Evolutionary conservation across 1,140 invertebrate genomes (phyloP).

Genomic region (Drosophila elegans): DNA sequence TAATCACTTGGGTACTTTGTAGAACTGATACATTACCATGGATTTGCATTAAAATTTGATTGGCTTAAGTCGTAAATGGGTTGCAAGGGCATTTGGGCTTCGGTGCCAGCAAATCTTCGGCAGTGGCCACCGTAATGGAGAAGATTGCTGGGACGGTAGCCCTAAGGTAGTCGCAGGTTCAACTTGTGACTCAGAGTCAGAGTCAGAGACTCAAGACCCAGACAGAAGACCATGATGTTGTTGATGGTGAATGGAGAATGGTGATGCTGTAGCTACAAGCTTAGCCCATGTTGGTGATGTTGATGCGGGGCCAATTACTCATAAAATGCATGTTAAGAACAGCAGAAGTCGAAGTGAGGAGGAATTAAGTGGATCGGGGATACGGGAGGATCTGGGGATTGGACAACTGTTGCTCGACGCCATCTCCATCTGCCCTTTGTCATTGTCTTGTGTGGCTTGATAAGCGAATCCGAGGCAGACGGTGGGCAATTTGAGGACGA

Average conservation of each 20-base stretch:
- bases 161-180: slow-evolving; percentile 54
- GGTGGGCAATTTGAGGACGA: slow-evolving; percentile 62
- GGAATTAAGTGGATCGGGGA: neutral
- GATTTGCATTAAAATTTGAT: neutral
- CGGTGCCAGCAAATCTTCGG: slow-evolving; percentile 5
- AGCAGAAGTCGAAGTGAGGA: slow-evolving; percentile 26
- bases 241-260: slow-evolving; percentile 25
- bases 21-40: neutral
- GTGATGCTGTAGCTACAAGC: slow-evolving; percentile 28
- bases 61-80: neutral
- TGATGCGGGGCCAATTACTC: slow-evolving; percentile 82
- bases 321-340: slow-evolving; percentile 84
- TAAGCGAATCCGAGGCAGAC: slow-evolving; percentile 60
- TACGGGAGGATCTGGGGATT: slow-evolving; percentile 26
- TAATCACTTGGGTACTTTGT: too few species aligned
- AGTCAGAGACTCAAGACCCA: slow-evolving; percentile 35
- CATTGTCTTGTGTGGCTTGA: slow-evolving; percentile 79
- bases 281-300: slow-evolving; percentile 52
- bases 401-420: slow-evolving; percentile 78
- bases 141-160: slow-evolving; percentile 64
- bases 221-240: slow-evolving; percentile 23
- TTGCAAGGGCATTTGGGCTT: slow-evolving; percentile 41
- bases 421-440: slow-evolving; percentile 73
- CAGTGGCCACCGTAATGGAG: slow-evolving; percentile 75
- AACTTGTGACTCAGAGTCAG: slow-evolving; percentile 42